Conservation (phyloP, 2,888 invertebrate genomes). For the Dilophus febrilis region DNA sequence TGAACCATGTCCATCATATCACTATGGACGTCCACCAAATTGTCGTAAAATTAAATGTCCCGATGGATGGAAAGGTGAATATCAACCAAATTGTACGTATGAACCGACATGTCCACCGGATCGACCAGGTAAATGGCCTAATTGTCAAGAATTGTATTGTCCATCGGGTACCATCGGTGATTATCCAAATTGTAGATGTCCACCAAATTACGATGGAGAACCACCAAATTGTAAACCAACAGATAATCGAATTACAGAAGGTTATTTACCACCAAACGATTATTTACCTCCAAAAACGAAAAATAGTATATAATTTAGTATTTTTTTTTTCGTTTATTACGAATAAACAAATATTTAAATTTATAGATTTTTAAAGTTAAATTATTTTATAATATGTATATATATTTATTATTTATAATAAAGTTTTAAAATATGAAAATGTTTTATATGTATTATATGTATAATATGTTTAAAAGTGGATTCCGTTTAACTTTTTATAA, state of each 20-base stretch:
- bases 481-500: too few relatives aligned
- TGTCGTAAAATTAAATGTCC: neutral
- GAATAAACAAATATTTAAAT: too few relatives aligned
- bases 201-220: neutral
- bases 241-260: neutral
- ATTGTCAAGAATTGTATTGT: neutral
- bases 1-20: neutral
- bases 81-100: neutral
- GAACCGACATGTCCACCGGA: neutral
- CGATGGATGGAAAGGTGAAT: neutral
- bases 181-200: conserved; percentile 1
- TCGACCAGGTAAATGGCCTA: neutral
- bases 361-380: too few relatives aligned
- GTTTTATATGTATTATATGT: too few relatives aligned
- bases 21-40: neutral
- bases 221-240: conserved; percentile 1
- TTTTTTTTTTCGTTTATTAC: too few relatives aligned
- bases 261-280: conserved; percentile 1
- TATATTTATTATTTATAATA: too few relatives aligned
- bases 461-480: too few relatives aligned
- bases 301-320: too few relatives aligned
- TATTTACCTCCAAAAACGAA: too few relatives aligned
- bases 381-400: too few relatives aligned
- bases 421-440: too few relatives aligned
- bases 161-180: neutral